Conservation (phyloP, 1,140 invertebrate genomes). For the Pseudachorutes palmiensis region DNA sequence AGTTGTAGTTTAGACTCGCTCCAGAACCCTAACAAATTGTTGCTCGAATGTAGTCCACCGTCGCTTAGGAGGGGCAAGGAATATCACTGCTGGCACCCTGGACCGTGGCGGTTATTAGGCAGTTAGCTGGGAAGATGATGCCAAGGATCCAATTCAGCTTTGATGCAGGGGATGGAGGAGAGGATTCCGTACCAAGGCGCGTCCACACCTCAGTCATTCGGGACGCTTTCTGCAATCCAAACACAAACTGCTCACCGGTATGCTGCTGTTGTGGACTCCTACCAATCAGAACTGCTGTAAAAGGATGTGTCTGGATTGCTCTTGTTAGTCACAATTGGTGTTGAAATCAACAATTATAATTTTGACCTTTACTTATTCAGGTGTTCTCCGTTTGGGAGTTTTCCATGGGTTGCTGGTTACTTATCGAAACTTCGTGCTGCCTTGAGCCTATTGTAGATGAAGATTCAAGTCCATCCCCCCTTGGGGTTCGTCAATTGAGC, state of each 20-base stretch:
- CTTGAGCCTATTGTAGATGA: neutral
- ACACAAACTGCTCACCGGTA: conserved; percentile 4
- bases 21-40: neutral
- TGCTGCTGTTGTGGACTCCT: conserved; percentile 9
- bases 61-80: neutral
- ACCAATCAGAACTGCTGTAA: neutral
- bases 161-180: neutral
- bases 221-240: conserved; percentile 5
- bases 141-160: conserved; percentile 1
- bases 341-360: too few species aligned
- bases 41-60: neutral
- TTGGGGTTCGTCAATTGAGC: neutral
- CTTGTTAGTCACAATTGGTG: too few species aligned
- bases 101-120: neutral
- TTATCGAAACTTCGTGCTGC: neutral
- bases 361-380: too few species aligned
- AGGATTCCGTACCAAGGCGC: neutral
- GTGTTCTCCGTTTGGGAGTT: neutral
- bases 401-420: neutral
- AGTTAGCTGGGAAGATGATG: neutral
- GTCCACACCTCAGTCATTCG: neutral
- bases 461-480: too few species aligned
- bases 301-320: neutral
- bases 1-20: neutral
- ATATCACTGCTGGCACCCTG: neutral